These are phyloP conservation scores for Cephus runcator DNA, from an alignment of 2,888 invertebrate species.

Conservation along the genomic window DNA sequence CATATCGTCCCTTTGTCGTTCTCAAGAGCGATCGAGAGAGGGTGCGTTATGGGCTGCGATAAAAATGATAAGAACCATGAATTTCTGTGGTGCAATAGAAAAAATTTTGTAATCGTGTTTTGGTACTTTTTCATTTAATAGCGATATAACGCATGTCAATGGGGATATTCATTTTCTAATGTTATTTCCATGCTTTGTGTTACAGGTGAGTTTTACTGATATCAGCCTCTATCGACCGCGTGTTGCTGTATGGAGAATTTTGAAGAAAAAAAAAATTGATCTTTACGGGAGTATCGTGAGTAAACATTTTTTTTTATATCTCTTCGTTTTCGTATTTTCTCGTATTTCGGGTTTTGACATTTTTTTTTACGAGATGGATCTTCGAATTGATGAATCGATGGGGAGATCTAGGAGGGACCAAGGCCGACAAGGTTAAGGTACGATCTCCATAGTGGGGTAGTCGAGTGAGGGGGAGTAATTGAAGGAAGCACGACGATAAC, in stretches of 20 bases:
- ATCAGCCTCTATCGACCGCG: background rate
- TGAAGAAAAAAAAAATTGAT: background rate
- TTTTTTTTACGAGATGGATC: no score
- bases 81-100: background rate
- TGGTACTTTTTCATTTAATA: slow-evolving; percentile 10
- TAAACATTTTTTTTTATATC: no score
- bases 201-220: slow-evolving; percentile 31
- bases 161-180: background rate
- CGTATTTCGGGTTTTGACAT: no score
- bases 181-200: slow-evolving; percentile 10
- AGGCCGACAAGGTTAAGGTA: background rate
- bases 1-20: background rate
- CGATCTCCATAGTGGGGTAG: no score
- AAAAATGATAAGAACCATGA: background rate
- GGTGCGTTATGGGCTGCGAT: background rate
- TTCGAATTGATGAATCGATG: background rate
- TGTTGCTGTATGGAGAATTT: background rate
- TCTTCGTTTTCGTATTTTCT: no score
- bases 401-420: slow-evolving; percentile 12
- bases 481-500: slow-evolving; percentile 13
- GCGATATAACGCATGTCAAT: background rate
- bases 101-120: background rate
- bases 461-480: background rate
- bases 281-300: background rate
- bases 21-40: background rate